These are phyloP conservation scores for Hipposideros armiger DNA, from an alignment of 2,113 vertebrate genomes.

Conservation along the genomic window DNA sequence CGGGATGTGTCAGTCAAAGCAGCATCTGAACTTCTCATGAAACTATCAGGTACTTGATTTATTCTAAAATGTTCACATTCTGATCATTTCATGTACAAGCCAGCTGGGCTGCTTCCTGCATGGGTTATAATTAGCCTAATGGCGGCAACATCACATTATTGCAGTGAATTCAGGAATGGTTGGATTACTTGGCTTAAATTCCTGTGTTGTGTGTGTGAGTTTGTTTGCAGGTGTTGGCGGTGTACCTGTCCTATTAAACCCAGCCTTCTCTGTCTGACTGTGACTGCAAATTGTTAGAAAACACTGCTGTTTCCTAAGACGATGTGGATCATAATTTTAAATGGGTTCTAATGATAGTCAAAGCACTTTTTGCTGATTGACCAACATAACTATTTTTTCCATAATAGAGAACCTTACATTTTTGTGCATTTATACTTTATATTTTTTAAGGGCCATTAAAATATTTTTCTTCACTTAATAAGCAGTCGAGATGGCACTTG, in stretches of 20 bases:
- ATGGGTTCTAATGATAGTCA: constrained; percentile 36
- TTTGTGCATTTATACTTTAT: constrained; percentile 55
- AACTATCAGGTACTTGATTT: constrained; percentile 94
- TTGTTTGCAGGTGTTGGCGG: not conserved
- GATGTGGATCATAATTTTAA: not conserved
- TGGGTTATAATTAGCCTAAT: not conserved
- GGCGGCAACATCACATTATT: not conserved
- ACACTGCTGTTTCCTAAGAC: not conserved
- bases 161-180: not conserved
- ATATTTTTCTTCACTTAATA: constrained; percentile 67
- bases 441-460: constrained; percentile 50
- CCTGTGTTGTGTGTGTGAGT: not conserved
- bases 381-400: constrained; percentile 53
- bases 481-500: constrained; percentile 59
- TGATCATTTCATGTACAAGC: not conserved
- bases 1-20: constrained; percentile 97
- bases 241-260: not conserved
- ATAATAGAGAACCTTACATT: not conserved
- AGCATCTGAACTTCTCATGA: constrained; percentile 98
- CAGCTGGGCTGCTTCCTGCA: not conserved
- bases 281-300: constrained; percentile 28
- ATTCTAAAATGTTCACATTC: constrained; percentile 54
- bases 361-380: constrained; percentile 56
- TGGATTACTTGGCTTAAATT: not conserved
- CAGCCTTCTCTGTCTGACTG: not conserved